Conservation (phyloP, 1,140 invertebrate species). For the Apis cerana region DNA sequence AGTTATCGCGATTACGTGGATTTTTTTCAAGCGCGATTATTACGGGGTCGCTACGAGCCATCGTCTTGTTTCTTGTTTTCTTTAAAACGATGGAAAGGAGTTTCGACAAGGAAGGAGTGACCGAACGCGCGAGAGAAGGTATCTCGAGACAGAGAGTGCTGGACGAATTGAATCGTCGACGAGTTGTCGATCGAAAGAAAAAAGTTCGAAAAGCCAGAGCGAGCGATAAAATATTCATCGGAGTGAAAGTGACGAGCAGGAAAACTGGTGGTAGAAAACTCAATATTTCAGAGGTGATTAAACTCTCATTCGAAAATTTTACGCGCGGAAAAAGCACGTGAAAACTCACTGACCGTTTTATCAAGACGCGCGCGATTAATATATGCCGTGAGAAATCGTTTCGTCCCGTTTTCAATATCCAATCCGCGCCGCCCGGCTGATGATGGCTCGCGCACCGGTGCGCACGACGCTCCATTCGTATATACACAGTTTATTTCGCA, state of each 20-base stretch:
- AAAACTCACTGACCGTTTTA: neutral
- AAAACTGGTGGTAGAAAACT: no score
- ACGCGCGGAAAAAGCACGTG: neutral
- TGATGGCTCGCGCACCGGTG: neutral
- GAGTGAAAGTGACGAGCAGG: neutral
- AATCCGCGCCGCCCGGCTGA: no score
- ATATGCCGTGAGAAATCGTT: neutral
- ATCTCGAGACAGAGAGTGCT: no score
- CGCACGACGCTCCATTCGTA: neutral
- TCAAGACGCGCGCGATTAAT: neutral
- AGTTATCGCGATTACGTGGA: constrained; percentile 37
- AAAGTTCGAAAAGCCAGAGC: neutral
- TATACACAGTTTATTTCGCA: constrained; percentile 21
- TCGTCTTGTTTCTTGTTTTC: no score
- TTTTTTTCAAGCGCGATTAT: constrained; percentile 34
- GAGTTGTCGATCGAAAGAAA: neutral
- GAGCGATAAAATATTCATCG: neutral
- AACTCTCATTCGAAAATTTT: no score
- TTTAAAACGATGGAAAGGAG: no score
- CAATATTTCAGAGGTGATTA: neutral
- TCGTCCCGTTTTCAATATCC: constrained; percentile 16
- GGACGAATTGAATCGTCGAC: neutral
- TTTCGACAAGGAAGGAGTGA: no score
- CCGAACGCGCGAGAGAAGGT: no score
- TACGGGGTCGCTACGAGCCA: neutral